Base-by-base conservation (phyloP, 2,113 vertebrate genomes). In the Camelus dromedarius region DNA sequence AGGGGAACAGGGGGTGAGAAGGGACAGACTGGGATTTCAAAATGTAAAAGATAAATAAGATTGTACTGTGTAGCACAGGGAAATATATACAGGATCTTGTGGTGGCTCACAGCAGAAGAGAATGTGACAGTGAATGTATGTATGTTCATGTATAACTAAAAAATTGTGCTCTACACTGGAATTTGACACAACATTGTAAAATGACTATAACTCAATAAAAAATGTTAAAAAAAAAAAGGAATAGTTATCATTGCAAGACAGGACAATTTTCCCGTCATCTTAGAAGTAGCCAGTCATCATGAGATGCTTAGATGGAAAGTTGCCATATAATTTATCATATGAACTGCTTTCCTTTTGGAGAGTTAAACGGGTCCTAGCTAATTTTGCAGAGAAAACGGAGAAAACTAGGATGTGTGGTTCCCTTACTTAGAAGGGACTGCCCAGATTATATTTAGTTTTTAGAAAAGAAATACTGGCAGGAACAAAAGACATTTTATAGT, bases 351-450 rank as follows among this genome's bases (percentile, higher is more conserved):
- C 28, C 32, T 89, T 89, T 46, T 66, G 70, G 75, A 79, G 32
- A 76, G 69, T 66, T 7, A 58, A 84, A 91, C 14, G 30, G n/a
- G 18, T 12, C 2, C 18, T 56, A 54, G 42, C 19, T 86, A 62
- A 82, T 50, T 89, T 28, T 89, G 28, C 58, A 91, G 54, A n/a
- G 30, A 70, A 95, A 86, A 60, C 14, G 91, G 54, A n/a, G 30
- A 70, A 95, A 86, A 60, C 18, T 5, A 77, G 77, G 28, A 58
- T 1, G 0, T 42, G 30, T 22, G 6, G 18, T 58, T 96, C 11
- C 62, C 42, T 50, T 46, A 1, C 10, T 62, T 22, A 70, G 48
- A 80, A 19, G 20, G 30, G 19, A 20, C 26, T 7, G 5, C 22
- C 56, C 16, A 48, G 26, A 72, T 26, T 54, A 62, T 19, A 89